Base-by-base conservation (phyloP, 2,797 vertebrate species). In the Sebastes iracundus region DNA sequence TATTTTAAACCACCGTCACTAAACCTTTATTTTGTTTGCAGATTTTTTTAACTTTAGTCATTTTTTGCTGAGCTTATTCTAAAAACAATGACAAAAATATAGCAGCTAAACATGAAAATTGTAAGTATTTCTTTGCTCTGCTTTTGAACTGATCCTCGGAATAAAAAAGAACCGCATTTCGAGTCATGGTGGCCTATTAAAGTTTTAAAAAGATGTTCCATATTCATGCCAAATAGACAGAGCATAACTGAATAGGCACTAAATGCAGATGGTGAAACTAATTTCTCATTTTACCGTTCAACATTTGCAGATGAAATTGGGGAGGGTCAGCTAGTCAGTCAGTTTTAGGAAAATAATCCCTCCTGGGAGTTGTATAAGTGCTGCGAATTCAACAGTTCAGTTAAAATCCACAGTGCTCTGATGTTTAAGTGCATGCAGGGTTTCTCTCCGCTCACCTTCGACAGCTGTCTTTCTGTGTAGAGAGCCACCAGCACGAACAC, bases 391-490 rank as follows among this genome's bases (percentile, higher is more conserved):
- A 77, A 74, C 86, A 80, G 66, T 77, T 62, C 30, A 25, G 73
- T 65, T 75, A 7, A 71, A 88, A 72, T 28, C 75, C 71, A 65
- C 33, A 75, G 66, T 0, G 63, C 61, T 77, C 64, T 56, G 32
- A 81, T 69, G 62, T 77, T 72, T 6, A 10, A 75, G 58, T 66
- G 59, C 33, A 66, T 16, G 28, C 7, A 20, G 65, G 30, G 25
- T 53, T 52, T 80, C 20, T 63, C 52, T 63, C 46, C 71, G 88
- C 95, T 96, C 89, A 96, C 96, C 91, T 91, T 94, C 0, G 94
- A 96, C 66, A 96, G 92, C 88, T 94, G 93, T 74, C 96, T 94
- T 64, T 96, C 96, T 2, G 93, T 96, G 86, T 96, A 95, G 75
- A 96, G 91, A 32, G 95, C 92, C 86, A 94, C 90, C 73, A 96